Conservation (phyloP, 2,113 vertebrate genomes). For the Sapayoa aenigma region DNA sequence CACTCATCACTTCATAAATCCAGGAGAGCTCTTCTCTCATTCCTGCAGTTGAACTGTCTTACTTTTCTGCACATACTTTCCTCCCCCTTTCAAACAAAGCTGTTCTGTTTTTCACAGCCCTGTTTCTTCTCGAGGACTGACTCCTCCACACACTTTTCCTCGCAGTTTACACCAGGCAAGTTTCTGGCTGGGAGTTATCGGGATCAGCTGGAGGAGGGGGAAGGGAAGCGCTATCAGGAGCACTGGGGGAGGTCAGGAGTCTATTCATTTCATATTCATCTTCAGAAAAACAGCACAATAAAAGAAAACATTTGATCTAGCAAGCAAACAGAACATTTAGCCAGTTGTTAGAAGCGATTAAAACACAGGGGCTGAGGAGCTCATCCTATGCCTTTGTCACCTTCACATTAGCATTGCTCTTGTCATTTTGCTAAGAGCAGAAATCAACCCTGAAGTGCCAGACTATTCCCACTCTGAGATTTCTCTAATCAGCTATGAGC, state of each 20-base stretch:
- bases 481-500: neutral
- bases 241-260: slow-evolving; percentile 67
- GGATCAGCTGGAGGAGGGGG: slow-evolving; percentile 66
- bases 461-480: neutral
- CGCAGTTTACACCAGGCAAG: slow-evolving; percentile 67
- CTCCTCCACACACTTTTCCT: slow-evolving; percentile 77
- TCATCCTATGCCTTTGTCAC: neutral
- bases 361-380: slow-evolving; percentile 19
- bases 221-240: slow-evolving; percentile 53
- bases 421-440: neutral
- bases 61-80: slow-evolving; percentile 68
- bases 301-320: slow-evolving; percentile 70
- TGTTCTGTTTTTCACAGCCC: slow-evolving; percentile 72
- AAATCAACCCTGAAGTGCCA: neutral
- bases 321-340: slow-evolving; percentile 65
- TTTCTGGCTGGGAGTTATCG: slow-evolving; percentile 71
- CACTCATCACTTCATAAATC: slow-evolving; percentile 65
- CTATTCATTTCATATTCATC: slow-evolving; percentile 75
- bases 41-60: slow-evolving; percentile 64
- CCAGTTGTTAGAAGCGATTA: slow-evolving; percentile 48
- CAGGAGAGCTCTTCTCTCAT: slow-evolving; percentile 69
- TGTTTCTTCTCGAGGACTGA: slow-evolving; percentile 65
- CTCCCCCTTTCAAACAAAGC: slow-evolving; percentile 78
- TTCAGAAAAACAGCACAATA: slow-evolving; percentile 63
- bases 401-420: neutral